Evolutionary conservation across 2,888 invertebrate species (phyloP), one percentile per base, ranked within the genome.

Genomic region (Orthosia gothica): DNA sequence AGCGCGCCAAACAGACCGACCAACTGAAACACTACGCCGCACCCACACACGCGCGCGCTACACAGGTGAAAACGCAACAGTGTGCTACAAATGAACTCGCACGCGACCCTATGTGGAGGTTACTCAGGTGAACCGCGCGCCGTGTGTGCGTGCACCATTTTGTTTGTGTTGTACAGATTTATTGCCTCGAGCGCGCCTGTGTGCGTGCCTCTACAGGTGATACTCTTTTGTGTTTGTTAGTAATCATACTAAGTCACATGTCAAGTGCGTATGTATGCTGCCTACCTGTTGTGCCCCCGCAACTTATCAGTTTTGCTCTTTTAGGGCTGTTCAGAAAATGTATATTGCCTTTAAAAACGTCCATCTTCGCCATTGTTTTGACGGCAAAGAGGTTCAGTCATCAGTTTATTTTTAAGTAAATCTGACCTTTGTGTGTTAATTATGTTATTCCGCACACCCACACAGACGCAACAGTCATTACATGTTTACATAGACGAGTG

Each of bases 31-130:
- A 91, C 88, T 90, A 86, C 80, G 84, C 92, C 92, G 92, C 93
- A 95, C 95, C 83, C 92, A 93, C 95, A 92, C 94, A 90, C 93
- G 91, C 93, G 91, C 88, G 84, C 55, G 23, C 89, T 90, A 92
- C 91, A 95, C 96, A 96, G 96, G 95, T 96, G 96, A 95, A 95
- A 95, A 95, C 93, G 94, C 93, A 92, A 91, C 91, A 92, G 95
- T 95, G 95, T 94, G 93, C 92, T 91, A 94, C 94, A 93, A 90
- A 87, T 92, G 92, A 91, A 93, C 94, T 93, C 92, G 92, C 89
- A 91, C 86, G 88, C 93, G 93, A 94, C 94, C 95, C 92, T 93
- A 92, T 93, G 93, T 93, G 93, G 94, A 94, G 94, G 95, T 95
- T 94, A 94, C 94, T 92, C 93, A 91, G 93, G 93, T 93, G 94